These are phyloP conservation scores for Sebastes fasciatus DNA, from an alignment of 2,113 vertebrate species.

Conservation along the genomic window DNA sequence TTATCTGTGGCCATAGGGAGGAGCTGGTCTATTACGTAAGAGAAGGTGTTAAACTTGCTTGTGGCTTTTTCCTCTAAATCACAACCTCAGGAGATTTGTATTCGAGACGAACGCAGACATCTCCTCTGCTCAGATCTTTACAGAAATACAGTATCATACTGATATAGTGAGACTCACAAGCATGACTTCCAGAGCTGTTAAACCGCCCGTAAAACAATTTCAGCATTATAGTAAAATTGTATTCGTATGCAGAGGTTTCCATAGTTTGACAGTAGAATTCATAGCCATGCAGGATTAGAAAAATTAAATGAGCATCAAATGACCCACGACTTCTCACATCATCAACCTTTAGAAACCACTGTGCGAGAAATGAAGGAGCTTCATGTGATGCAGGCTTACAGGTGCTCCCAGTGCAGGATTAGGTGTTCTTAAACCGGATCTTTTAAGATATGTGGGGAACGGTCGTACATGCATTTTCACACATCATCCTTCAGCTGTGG, in stretches of 20 bases:
- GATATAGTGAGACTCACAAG: background rate
- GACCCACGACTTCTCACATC: conserved; percentile 22
- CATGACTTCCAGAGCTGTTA: background rate
- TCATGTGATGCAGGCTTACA: conserved; percentile 38
- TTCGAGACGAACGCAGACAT: background rate
- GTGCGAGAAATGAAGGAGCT: background rate
- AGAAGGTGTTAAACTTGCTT: conserved; percentile 24
- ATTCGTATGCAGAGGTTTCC: background rate
- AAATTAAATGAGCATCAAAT: conserved; percentile 40
- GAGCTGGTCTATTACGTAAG: conserved; percentile 22
- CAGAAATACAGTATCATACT: too few relatives aligned
- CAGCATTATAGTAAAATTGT: background rate
- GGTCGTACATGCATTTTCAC: conserved; percentile 9
- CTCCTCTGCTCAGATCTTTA: background rate
- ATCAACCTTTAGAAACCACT: conserved; percentile 34
- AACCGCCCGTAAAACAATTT: background rate
- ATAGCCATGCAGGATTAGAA: conserved; percentile 19
- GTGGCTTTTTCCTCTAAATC: conserved; percentile 28
- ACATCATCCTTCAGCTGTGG: background rate
- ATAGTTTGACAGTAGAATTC: conserved; percentile 8
- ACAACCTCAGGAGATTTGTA: conserved; percentile 3
- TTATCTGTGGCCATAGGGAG: conserved; percentile 7
- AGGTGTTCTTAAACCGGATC: conserved; percentile 25
- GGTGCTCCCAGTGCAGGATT: conserved; percentile 42
- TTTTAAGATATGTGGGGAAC: conserved; percentile 27